Evolutionary conservation across 1,140 invertebrate genomes (phyloP), one percentile per base, ranked within the genome.

Genomic region (Brachystomella parvula): DNA sequence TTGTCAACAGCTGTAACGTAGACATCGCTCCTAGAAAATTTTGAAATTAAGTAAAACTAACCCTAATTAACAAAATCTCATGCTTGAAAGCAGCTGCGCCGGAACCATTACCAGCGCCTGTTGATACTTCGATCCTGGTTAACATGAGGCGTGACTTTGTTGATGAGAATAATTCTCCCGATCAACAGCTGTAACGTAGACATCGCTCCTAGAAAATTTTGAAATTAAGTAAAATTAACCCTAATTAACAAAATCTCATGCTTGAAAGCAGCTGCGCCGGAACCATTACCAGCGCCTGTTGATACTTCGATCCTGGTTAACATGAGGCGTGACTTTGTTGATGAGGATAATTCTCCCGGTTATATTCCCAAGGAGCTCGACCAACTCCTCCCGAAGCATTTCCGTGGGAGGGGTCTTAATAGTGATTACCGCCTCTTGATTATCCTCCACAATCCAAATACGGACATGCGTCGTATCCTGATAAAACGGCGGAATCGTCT

Each of bases 181-280:
- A 88, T 89, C n/a, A 84, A 94, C 88, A 0, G 90, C 89, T 75
- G 92, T 87, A 63, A 94, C 82, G 74, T 90, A 92, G 77, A 94
- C 85, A 75, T 94, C 91, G 75, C 88, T 90, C 89, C 89, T 90
- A 73, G 1, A 70, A 63, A 60, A 30, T 49, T 24, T 49, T 29
- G 3, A 64, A 57, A 57, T 56, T 61, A 24, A 12, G 3, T 24
- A 15, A 28, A 28, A 24, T 12, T 28, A n/a, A n/a, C n/a, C n/a
- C n/a, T n/a, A n/a, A n/a, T n/a, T n/a, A 6, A 17, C 21, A 17
- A 17, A 17, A 53, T 56, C 1, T 21, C 28, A 17, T 39, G 12
- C n/a, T 24, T 1, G 47, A 26, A 30, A 9, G 32, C 9, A 61
- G 30, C 19, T 24, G 2, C 26, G 24, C 2, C 33, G 39, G 9